Base-by-base conservation (phyloP, 2,888 invertebrate species). In the Eumacrocentrus americanus region DNA sequence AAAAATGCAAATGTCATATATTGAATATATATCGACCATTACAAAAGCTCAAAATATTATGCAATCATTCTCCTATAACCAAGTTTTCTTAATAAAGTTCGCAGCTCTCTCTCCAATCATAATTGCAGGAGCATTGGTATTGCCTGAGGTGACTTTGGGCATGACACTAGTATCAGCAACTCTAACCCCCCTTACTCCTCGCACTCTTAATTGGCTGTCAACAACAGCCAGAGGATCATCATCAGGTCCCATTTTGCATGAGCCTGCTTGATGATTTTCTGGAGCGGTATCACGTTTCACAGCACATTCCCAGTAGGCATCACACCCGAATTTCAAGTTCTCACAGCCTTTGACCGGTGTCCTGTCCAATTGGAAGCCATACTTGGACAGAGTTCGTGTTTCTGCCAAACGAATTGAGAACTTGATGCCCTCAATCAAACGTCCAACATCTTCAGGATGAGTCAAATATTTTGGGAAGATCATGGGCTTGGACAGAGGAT, bases 391-490 rank as follows among this genome's bases (percentile, higher is more conserved):
- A 34, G 89, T 84, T 63, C 87, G 85, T 0, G 91, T 91, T 75
- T 92, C 87, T 0, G 91, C 84, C 2, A 94, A 79, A 56, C 84
- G 83, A 52, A 93, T 84, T 5, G 89, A 87, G 73, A 94, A 89
- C 76, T 91, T 92, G 68, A 94, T 91, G 51, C 94, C 94, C 74
- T 94, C 94, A 6, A 94, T 85, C 25, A 94, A 82, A 0, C 87
- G 87, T 62, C 89, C 90, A 0, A 92, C 86, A 77, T 97, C 97
- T 61, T 91, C 87, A 0, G 89, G 87, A 70, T 91, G 88, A 1
- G 89, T 87, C 29, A 93, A 83, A 78, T 85, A 92, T 82, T 92
- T 93, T 25, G 93, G 93, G 73, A 89, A 90, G 58, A 98, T 94
- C 70, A 90, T 84, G 0, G 97, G 97, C 67, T 91, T 87, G 1